These are phyloP conservation scores for Philereme vetulata DNA, from an alignment of 2,888 invertebrate species.

Conservation along the genomic window DNA sequence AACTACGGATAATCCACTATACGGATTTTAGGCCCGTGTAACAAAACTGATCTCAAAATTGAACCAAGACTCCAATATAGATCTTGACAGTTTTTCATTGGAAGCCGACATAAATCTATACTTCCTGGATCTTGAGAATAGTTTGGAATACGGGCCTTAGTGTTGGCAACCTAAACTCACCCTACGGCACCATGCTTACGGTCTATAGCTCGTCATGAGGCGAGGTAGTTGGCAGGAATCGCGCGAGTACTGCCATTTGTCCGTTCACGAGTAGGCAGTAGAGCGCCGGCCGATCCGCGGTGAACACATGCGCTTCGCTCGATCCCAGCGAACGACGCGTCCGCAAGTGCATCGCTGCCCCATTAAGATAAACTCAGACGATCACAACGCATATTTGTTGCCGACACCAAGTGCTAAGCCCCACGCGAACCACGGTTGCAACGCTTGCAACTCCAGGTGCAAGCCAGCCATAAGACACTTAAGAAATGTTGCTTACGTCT, in stretches of 20 bases:
- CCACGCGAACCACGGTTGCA: background rate
- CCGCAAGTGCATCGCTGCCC: conserved; percentile 55
- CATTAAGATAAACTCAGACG: conserved; percentile 42
- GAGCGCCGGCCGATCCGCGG: conserved; percentile 63
- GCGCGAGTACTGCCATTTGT: conserved; percentile 46
- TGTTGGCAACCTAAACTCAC: background rate
- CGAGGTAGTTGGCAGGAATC: conserved; percentile 43
- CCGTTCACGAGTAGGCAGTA: conserved; percentile 55
- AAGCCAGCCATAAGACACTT: no score
- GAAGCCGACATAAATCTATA: no score
- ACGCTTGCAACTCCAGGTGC: no score
- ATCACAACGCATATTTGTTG: conserved; percentile 26
- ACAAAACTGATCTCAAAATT: no score
- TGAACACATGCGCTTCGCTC: conserved; percentile 45
- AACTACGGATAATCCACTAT: no score
- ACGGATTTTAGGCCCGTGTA: no score
- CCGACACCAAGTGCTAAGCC: conserved; percentile 11
- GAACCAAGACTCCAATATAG: no score
- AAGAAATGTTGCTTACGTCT: no score
- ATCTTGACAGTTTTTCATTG: no score
- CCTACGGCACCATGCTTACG: conserved; percentile 12
- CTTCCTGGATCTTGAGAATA: no score
- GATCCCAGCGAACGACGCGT: conserved; percentile 50
- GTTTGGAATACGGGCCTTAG: no score
- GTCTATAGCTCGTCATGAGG: conserved; percentile 60